Percentiles rank a stretch among this genome's conserved stretches.
Evolutionary conservation across 1,140 invertebrate species (phyloP).

Genomic region (Bombus waltoni): DNA sequence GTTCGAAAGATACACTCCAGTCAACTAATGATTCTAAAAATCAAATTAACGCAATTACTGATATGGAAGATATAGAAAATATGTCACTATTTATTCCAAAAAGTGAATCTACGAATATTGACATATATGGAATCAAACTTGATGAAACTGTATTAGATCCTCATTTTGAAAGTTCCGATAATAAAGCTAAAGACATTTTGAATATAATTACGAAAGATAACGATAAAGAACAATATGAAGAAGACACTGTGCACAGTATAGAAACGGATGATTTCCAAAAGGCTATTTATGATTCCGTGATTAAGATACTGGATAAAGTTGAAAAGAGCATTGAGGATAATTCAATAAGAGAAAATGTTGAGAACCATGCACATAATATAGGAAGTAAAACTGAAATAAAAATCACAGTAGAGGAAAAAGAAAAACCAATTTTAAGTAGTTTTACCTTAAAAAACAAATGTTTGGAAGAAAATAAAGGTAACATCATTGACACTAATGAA

Average conservation of each 20-base stretch:
- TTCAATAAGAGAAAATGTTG: constrained; percentile 10
- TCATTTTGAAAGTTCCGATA: constrained; percentile 37
- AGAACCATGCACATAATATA: constrained; percentile 1
- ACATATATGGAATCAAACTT: constrained; percentile 46
- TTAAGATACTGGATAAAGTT: constrained; percentile 58
- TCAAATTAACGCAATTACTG: not conserved
- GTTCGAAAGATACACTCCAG: constrained; percentile 7
- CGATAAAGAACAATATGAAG: constrained; percentile 41
- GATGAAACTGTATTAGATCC: constrained; percentile 42
- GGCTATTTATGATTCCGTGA: constrained; percentile 46
- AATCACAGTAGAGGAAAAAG: not conserved
- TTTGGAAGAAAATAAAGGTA: not conserved
- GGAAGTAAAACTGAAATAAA: constrained; percentile 26
- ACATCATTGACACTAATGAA: not conserved
- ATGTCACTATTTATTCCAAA: constrained; percentile 68
- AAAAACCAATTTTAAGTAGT: constrained; percentile 19
- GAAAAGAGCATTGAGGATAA: constrained; percentile 44
- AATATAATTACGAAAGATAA: constrained; percentile 70
- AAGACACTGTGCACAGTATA: constrained; percentile 24
- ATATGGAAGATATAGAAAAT: constrained; percentile 63
- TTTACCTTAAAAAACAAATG: constrained; percentile 9
- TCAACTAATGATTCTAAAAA: constrained; percentile 12
- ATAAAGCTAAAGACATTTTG: constrained; percentile 72
- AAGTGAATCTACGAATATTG: constrained; percentile 71
- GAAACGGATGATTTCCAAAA: constrained; percentile 43